Conservation (phyloP, 2,888 invertebrate genomes). For the Barypeithes pellucidus region DNA sequence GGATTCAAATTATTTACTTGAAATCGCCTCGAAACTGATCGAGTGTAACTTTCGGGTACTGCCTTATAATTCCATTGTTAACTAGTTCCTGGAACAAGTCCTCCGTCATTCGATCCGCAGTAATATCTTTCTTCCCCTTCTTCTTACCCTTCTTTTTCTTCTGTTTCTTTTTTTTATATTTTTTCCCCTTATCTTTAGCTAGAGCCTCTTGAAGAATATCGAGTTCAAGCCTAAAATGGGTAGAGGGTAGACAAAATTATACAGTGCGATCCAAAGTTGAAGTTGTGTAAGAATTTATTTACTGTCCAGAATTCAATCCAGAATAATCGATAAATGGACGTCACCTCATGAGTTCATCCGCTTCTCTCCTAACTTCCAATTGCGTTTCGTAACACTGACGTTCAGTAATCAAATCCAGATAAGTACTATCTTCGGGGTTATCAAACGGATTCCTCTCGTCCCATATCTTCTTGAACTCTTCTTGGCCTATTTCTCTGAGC, state of each 20-base stretch:
- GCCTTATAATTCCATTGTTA: conserved; percentile 79
- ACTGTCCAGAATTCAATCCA: no score
- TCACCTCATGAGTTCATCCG: conserved; percentile 78
- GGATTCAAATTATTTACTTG: no score
- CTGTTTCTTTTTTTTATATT: conserved; percentile 63
- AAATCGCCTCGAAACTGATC: conserved; percentile 82
- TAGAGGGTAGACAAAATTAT: no score
- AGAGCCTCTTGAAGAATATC: conserved; percentile 73
- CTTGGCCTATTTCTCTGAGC: conserved; percentile 68
- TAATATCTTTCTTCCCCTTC: conserved; percentile 77
- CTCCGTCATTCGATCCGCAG: conserved; percentile 76
- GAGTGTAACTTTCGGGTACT: conserved; percentile 75
- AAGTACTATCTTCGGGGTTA: conserved; percentile 76
- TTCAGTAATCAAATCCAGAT: conserved; percentile 78
- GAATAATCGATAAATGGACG: no score
- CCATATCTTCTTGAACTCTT: conserved; percentile 73
- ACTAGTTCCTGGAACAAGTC: conserved; percentile 83
- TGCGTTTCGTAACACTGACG: conserved; percentile 79
- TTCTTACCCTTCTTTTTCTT: conserved; percentile 62
- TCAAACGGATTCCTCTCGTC: conserved; percentile 70
- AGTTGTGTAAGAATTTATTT: no score
- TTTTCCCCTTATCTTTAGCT: conserved; percentile 60
- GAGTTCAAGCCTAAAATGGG: conserved; percentile 69
- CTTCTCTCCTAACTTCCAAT: conserved; percentile 77
- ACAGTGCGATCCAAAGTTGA: no score